These are phyloP conservation scores for Mythimna albipuncta DNA, from an alignment of 2,888 invertebrate species.

Conservation along the genomic window DNA sequence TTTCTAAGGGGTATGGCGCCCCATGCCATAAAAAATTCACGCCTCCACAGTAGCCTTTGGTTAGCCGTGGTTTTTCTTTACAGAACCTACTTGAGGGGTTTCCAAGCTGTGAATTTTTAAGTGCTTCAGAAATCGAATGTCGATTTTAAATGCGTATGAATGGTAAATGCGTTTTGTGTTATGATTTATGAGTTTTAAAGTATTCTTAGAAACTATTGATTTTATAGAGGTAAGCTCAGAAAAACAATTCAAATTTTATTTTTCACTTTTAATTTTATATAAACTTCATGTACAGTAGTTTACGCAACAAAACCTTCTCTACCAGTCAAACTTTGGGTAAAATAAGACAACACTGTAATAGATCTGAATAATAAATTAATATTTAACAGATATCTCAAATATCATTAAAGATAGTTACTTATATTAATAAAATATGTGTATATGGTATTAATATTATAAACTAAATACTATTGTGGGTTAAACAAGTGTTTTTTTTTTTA, in stretches of 20 bases:
- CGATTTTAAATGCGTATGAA: slow-evolving; percentile 32
- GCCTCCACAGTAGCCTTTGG: slow-evolving; percentile 75
- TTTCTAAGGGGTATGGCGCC: slow-evolving; percentile 82
- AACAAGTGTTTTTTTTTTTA: too few species aligned
- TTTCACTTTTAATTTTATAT: not conserved
- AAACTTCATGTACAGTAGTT: too few species aligned
- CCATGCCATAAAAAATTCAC: slow-evolving; percentile 87
- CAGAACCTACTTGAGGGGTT: slow-evolving; percentile 54
- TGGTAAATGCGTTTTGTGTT: slow-evolving; percentile 43
- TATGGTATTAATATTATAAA: too few species aligned
- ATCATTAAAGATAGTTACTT: too few species aligned
- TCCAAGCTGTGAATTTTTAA: slow-evolving; percentile 77
- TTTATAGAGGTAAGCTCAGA: not conserved
- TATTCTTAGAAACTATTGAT: slow-evolving; percentile 27
- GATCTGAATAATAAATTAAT: too few species aligned
- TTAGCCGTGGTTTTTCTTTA: slow-evolving; percentile 78
- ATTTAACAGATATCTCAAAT: too few species aligned
- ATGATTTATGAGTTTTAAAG: slow-evolving; percentile 33
- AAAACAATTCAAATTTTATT: not conserved
- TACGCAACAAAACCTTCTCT: too few species aligned
- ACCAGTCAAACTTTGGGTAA: too few species aligned
- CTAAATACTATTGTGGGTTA: too few species aligned
- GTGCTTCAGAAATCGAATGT: slow-evolving; percentile 56
- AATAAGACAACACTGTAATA: too few species aligned
- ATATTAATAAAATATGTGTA: too few species aligned